A percentile compares a stretch with the other conserved stretches of the same genome.
Conservation (phyloP, 2,888 invertebrate genomes). For the Liposcelis brunnea region DNA sequence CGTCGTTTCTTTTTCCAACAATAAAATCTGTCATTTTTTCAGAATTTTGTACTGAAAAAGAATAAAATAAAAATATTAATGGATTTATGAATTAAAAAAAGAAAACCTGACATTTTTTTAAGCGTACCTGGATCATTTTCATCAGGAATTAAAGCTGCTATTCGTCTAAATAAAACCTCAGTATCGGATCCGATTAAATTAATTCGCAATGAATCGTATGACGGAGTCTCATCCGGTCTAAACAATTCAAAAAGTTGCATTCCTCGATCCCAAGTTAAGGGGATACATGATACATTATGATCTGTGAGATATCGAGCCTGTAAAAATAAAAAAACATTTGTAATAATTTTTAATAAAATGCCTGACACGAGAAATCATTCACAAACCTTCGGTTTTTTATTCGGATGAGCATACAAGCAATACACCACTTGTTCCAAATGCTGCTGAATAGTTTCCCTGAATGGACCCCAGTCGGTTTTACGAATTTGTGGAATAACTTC, state of each 20-base stretch:
- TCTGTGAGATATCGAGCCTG: conserved; percentile 47
- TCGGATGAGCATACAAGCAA: conserved; percentile 73
- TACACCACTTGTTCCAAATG: conserved; percentile 72
- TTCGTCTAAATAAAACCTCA: conserved; percentile 52
- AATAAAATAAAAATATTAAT: background rate
- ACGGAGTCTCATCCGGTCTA: conserved; percentile 20
- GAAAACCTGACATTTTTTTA: background rate
- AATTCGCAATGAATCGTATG: conserved; percentile 24
- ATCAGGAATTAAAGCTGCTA: conserved; percentile 47
- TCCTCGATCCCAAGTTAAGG: conserved; percentile 49
- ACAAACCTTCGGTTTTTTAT: conserved; percentile 42
- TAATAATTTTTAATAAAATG: conserved; percentile 2
- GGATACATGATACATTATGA: conserved; percentile 52
- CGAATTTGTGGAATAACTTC: conserved; percentile 50
- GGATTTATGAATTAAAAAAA: background rate
- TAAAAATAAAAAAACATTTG: conserved; percentile 14
- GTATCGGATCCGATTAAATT: conserved; percentile 67
- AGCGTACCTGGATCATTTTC: conserved; percentile 42
- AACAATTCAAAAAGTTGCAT: conserved; percentile 41
- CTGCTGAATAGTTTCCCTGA: conserved; percentile 51
- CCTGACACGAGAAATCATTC: conserved; percentile 10
- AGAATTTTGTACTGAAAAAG: conserved; percentile 13
- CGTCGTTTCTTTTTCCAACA: background rate
- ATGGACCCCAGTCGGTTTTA: conserved; percentile 42
- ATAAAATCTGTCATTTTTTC: conserved; percentile 1